Percentiles rank a stretch among this genome's conserved stretches.
Conservation (phyloP, 2,113 vertebrate species). For the human (Homo sapiens) region DNA sequence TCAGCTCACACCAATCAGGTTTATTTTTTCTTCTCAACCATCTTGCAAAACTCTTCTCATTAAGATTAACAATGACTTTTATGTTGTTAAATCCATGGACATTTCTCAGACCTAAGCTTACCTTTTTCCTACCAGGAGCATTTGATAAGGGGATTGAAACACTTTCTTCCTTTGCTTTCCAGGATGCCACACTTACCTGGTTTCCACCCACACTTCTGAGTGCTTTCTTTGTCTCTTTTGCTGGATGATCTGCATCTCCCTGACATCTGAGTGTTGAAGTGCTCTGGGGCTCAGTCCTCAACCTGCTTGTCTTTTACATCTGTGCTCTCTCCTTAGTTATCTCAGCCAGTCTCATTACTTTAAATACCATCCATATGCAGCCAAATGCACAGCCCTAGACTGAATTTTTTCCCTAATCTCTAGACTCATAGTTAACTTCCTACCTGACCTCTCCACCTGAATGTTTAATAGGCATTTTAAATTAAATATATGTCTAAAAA, state of each 20-base stretch:
- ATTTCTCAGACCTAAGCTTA: neutral
- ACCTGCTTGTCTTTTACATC: neutral
- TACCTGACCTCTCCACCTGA: conserved; percentile 60
- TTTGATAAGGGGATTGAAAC: neutral
- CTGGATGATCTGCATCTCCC: neutral
- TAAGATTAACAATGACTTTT: neutral
- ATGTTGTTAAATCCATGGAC: neutral
- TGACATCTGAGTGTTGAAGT: neutral
- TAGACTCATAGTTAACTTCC: conserved; percentile 25
- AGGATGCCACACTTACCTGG: neutral
- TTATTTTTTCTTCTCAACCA: neutral
- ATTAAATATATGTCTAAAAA: conserved; percentile 66
- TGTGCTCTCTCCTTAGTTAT: neutral
- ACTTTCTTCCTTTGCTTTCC: neutral
- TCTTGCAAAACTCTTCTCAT: neutral
- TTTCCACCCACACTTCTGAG: neutral
- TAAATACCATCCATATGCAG: conserved; percentile 5
- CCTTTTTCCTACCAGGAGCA: neutral
- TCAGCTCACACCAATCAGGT: neutral
- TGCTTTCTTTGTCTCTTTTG: neutral
- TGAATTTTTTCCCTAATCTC: conserved; percentile 25
- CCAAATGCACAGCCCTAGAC: neutral
- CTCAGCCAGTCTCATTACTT: neutral
- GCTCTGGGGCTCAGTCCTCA: neutral
- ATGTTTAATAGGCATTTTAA: conserved; percentile 66